Percentiles rank a stretch among this genome's conserved stretches.
These are phyloP conservation scores for Chiloscyllium punctatum DNA, from an alignment of 2,797 vertebrate genomes.

Conservation along the genomic window DNA sequence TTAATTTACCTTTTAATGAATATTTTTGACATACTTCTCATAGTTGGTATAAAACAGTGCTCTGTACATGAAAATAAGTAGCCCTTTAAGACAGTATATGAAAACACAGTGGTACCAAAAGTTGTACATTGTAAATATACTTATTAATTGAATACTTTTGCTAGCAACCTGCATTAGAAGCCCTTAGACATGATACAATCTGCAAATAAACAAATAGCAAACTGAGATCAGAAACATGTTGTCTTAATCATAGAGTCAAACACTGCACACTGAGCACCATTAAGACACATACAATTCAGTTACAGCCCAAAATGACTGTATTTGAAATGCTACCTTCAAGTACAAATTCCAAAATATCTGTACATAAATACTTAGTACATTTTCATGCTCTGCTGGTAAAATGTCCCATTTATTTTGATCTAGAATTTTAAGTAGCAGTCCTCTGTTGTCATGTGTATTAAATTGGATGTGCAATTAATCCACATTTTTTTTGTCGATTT, in stretches of 20 bases:
- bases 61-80: conserved; percentile 33
- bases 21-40: conserved; percentile 22
- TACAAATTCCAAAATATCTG: conserved; percentile 29
- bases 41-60: conserved; percentile 35
- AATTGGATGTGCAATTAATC: conserved; percentile 3
- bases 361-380: conserved; percentile 27
- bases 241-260: conserved; percentile 20
- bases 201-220: conserved; percentile 23
- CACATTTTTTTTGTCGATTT: neutral
- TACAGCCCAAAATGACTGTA: neutral
- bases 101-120: conserved; percentile 23
- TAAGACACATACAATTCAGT: conserved; percentile 1
- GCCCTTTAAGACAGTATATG: conserved; percentile 14
- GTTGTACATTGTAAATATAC: conserved; percentile 26
- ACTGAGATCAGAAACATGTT: neutral
- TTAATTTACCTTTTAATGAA: conserved; percentile 37
- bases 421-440: conserved; percentile 9
- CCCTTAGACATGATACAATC: conserved; percentile 22
- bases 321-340: conserved; percentile 37
- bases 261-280: conserved; percentile 32
- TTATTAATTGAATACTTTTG: conserved; percentile 35
- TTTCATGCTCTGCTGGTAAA: neutral
- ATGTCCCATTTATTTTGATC: conserved; percentile 19
- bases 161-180: conserved; percentile 28
- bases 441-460: neutral